phyloP scores from a whole-genome alignment of 1,140 invertebrate genomes.

The Calephelis nemesis region DNA sequence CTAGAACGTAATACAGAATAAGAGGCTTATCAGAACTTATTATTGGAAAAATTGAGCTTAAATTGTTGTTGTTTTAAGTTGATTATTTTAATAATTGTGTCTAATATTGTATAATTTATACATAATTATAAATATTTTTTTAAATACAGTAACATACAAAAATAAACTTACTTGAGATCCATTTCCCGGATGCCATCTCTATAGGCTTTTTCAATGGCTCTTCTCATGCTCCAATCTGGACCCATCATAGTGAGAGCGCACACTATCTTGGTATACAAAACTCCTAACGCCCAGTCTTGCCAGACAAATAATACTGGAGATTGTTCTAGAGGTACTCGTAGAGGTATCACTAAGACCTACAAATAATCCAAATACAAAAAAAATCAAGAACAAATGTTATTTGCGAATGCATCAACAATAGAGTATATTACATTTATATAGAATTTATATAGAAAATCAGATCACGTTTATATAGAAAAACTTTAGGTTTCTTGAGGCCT shows the following conservation, averaged over 20 bases:
- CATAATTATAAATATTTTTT: neutral
- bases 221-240: slow-evolving; percentile 95
- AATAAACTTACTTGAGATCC: slow-evolving; percentile 84
- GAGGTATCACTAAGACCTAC: slow-evolving; percentile 89
- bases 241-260: slow-evolving; percentile 98
- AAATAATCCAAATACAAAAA: neutral
- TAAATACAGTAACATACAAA: neutral
- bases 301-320: slow-evolving; percentile 97
- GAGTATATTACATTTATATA: too few relatives aligned
- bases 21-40: too few relatives aligned
- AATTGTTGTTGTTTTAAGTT: too few relatives aligned
- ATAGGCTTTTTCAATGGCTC: slow-evolving; percentile 94
- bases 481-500: too few relatives aligned
- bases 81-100: too few relatives aligned
- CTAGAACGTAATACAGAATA: too few relatives aligned
- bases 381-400: neutral
- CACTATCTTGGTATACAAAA: slow-evolving; percentile 98
- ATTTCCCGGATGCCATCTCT: slow-evolving; percentile 95
- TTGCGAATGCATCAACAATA: neutral
- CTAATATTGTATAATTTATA: too few relatives aligned
- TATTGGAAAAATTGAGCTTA: too few relatives aligned
- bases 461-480: too few relatives aligned
- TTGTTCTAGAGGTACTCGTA: slow-evolving; percentile 95
- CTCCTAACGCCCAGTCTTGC: slow-evolving; percentile 98
- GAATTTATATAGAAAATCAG: too few relatives aligned